Percentiles rank a stretch among this genome's conserved stretches.
phyloP scores from a whole-genome alignment of 2,113 vertebrate species.

The Chloropsis hardwickii region DNA sequence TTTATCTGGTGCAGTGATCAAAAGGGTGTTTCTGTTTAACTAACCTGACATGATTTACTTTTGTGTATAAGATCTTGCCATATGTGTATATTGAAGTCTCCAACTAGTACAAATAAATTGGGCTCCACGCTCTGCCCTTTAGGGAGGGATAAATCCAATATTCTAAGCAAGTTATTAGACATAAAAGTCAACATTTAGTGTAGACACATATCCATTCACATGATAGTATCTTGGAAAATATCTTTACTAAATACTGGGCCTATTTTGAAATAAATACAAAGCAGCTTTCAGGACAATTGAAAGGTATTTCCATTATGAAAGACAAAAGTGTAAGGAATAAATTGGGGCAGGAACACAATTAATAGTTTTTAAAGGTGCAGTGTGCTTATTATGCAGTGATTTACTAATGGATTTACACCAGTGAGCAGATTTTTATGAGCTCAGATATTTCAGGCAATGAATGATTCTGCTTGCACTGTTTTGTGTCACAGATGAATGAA shows the following conservation, averaged over 20 bases:
- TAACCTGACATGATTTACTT: conserved; percentile 28
- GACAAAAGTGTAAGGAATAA: background rate
- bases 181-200: background rate
- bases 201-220: background rate
- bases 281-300: background rate
- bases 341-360: background rate
- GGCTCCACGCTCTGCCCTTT: background rate
- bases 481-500: background rate
- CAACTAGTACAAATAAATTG: background rate
- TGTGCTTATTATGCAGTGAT: background rate
- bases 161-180: background rate
- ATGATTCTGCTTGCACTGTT: background rate
- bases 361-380: conserved; percentile 2
- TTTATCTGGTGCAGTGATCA: conserved; percentile 28
- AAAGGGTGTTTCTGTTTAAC: conserved; percentile 41
- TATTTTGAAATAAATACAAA: background rate
- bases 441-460: background rate
- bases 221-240: background rate
- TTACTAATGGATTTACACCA: background rate
- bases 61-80: background rate
- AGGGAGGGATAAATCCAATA: conserved; percentile 22
- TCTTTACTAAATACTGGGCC: background rate
- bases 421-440: background rate
- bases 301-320: background rate
- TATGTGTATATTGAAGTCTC: background rate